A percentile compares a stretch with the other conserved stretches of the same genome.
Evolutionary conservation across 2,113 vertebrate species (phyloP).

Genomic region (Engraulis encrasicolus): DNA sequence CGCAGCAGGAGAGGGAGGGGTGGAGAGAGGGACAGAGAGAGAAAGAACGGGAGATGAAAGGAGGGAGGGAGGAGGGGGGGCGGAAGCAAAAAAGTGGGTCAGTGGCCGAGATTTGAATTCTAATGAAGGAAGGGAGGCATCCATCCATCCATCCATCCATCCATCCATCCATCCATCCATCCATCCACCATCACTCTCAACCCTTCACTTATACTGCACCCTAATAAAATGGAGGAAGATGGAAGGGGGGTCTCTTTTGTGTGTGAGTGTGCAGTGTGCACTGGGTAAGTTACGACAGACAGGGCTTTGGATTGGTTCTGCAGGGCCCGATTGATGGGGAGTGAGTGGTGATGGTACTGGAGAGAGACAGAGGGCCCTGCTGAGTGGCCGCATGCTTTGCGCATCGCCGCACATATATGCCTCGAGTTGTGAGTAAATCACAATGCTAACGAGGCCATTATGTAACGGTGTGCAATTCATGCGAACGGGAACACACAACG

Average conservation of each 20-base stretch:
- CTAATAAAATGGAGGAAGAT: background rate
- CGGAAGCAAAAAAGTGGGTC: conserved; percentile 2
- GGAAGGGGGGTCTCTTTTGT: background rate
- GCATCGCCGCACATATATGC: background rate
- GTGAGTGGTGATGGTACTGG: background rate
- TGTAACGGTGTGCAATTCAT: background rate
- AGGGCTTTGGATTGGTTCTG: background rate
- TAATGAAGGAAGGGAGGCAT: background rate
- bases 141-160: no score
- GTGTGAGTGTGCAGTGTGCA: background rate
- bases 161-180: no score
- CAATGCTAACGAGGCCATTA: background rate
- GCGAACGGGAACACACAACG: background rate
- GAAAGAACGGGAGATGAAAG: no score
- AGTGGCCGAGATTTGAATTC: background rate
- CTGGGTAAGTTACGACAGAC: background rate
- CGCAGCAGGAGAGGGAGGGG: no score
- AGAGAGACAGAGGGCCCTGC: background rate
- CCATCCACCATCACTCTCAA: background rate
- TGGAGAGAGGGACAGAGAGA: no score
- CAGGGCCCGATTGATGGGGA: no score
- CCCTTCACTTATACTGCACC: background rate
- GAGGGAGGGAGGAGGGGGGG: background rate
- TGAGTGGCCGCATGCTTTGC: no score
- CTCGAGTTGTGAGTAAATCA: background rate